These are phyloP conservation scores for Fregata magnificens DNA, from an alignment of 2,113 vertebrate species.

Conservation along the genomic window DNA sequence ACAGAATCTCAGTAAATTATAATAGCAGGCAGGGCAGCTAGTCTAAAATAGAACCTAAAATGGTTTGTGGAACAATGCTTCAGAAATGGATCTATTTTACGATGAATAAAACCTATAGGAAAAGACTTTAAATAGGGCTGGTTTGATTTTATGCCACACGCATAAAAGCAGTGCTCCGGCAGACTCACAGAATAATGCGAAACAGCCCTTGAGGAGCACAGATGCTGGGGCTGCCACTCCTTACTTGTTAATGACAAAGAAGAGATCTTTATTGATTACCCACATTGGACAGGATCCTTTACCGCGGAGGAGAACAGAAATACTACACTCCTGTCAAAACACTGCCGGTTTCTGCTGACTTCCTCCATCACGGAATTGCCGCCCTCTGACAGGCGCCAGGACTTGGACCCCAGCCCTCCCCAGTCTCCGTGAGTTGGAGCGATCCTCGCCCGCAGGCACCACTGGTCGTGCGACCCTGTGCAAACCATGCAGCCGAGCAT, in stretches of 20 bases:
- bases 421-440: fast-evolving
- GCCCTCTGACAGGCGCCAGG: fast-evolving
- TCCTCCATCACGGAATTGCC: fast-evolving
- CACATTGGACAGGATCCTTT: background rate
- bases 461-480: fast-evolving
- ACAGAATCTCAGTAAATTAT: background rate
- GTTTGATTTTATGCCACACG: fast-evolving
- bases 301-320: background rate
- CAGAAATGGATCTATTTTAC: background rate
- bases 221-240: background rate
- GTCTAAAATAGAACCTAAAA: background rate
- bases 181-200: background rate
- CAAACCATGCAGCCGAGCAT: fast-evolving
- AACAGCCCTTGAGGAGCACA: background rate
- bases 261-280: background rate
- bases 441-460: fast-evolving
- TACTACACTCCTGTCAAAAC: background rate
- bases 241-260: background rate
- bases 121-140: background rate
- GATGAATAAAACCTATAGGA: background rate
- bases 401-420: background rate
- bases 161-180: background rate
- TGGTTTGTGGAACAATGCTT: background rate
- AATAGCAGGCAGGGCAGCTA: background rate
- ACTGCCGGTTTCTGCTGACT: background rate